phyloP scores from a whole-genome alignment of 2,113 vertebrate genomes.

The Isurus oxyrinchus region DNA sequence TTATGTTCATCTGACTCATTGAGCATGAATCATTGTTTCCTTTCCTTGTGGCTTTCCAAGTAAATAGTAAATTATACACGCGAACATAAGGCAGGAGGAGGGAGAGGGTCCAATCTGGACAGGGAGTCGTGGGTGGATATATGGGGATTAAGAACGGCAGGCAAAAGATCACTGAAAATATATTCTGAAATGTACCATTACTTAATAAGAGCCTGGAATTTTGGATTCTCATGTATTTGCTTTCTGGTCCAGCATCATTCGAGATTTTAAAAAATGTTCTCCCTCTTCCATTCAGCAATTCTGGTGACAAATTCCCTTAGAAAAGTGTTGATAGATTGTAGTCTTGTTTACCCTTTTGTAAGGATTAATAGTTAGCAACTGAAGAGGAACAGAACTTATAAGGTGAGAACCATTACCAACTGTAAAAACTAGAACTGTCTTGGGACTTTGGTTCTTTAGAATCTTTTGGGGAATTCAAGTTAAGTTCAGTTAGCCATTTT shows the following conservation, averaged over 20 bases:
- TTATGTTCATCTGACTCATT: not conserved
- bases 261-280: not conserved
- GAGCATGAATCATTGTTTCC: conserved; percentile 27
- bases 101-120: not conserved
- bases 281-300: not conserved
- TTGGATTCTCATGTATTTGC: not conserved
- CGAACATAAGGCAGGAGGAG: not conserved
- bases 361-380: not conserved
- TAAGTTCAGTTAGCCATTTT: not conserved
- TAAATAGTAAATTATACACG: not conserved
- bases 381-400: not conserved
- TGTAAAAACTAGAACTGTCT: not conserved
- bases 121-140: not conserved
- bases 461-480: not conserved
- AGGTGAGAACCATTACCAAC: not conserved
- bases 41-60: conserved; percentile 1
- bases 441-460: not conserved
- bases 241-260: not conserved
- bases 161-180: not conserved
- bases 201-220: not conserved
- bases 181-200: not conserved
- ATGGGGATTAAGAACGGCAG: not conserved
- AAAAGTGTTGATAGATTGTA: not conserved
- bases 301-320: not conserved
- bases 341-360: not conserved